A percentile compares a stretch with the other conserved stretches of the same genome.
phyloP scores from a whole-genome alignment of 1,140 invertebrate genomes.

The Bombus fervidus region DNA sequence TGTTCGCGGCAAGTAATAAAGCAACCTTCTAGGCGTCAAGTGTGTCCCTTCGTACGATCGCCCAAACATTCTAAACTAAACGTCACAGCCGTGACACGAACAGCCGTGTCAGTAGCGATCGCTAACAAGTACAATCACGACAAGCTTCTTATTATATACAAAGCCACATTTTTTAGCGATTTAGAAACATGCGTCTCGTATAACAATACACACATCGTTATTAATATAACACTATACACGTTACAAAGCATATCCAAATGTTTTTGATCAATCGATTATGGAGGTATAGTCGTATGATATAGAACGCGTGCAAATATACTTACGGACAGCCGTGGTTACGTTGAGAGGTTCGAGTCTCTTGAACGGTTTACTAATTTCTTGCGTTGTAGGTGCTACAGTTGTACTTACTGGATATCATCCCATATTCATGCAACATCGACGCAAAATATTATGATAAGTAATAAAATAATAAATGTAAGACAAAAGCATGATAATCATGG shows the following conservation, averaged over 20 bases:
- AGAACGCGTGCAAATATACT: conserved; percentile 66
- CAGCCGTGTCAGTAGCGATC: too few species aligned
- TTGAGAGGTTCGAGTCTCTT: conserved; percentile 75
- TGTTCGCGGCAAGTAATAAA: too few species aligned
- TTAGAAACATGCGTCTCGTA: not conserved
- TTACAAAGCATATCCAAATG: not conserved
- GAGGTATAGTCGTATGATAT: not conserved
- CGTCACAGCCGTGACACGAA: too few species aligned
- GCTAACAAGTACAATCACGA: not conserved
- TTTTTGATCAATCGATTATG: not conserved
- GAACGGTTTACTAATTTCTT: conserved; percentile 74
- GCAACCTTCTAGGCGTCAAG: too few species aligned
- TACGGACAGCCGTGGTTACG: conserved; percentile 71
- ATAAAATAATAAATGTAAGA: conserved; percentile 63
- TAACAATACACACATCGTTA: not conserved
- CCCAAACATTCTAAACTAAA: too few species aligned
- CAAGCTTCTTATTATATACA: not conserved
- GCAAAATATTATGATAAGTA: conserved; percentile 73
- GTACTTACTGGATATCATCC: conserved; percentile 80
- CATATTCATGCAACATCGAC: conserved; percentile 82
- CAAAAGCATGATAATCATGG: not conserved
- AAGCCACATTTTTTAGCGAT: not conserved
- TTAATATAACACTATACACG: not conserved
- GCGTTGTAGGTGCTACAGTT: conserved; percentile 77
- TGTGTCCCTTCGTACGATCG: too few species aligned